Evolutionary conservation across 2,113 vertebrate genomes (phyloP), one percentile per base, ranked within the genome.

Genomic region (Aegypius monachus): DNA sequence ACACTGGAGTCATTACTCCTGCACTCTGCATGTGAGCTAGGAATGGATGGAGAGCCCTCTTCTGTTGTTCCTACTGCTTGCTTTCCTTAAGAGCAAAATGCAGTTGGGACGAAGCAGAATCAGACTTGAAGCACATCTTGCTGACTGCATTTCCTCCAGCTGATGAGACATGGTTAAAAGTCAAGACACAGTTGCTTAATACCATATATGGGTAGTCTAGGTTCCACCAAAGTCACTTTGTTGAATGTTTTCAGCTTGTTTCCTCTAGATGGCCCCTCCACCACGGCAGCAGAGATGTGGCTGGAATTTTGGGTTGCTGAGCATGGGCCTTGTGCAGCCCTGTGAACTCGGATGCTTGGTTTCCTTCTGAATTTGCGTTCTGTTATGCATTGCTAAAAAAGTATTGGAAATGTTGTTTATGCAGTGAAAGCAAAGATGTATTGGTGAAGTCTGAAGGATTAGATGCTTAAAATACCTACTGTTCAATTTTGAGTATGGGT

Each of bases 201-300:
- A 85, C 96, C 96, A 93, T 96, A 97, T 96, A 94, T 88, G 96
- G 96, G 26, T 91, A 73, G 92, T 88, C 81, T 95, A 59, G 86
- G 85, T 80, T 96, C 93, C 74, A 91, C 66, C 90, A 13, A 18
- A 90, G 89, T 38, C 59, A 7, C 74, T 95, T 20, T 6, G 62
- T 20, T 81, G 66, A 25, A 29, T 62, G 66, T 65, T 96, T 95
- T 77, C 96, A 92, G 93, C 92, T 96, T 82, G 19, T 94, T 90
- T 96, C 96, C 96, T 97, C 96, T 97, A 97, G 96, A 50, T 97
- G 96, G 96, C 96, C 93, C 93, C 96, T 96, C 89, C 73, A 61
- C 26, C 81, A 68, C 90, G 0, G 84, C 95, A 34, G 80, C 68
- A 11, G 88, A 31, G 55, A 45, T 13, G 61, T 45, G 70, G 78